A percentile compares a stretch with the other conserved stretches of the same genome.
Conservation (phyloP, 2,888 invertebrate genomes). For the Mellilla xanthometata region DNA sequence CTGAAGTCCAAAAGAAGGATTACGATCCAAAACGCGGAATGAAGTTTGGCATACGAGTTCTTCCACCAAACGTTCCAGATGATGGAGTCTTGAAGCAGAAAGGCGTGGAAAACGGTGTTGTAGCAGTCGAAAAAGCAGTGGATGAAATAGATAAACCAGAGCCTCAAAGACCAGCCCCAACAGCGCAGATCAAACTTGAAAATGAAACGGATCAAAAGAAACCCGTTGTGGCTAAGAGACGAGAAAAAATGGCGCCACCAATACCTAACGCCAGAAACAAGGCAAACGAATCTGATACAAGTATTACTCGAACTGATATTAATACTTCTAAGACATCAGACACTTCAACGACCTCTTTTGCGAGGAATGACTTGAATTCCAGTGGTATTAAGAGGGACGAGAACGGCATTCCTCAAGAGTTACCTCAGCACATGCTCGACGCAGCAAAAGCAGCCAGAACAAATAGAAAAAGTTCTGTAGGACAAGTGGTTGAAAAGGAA, state of each 20-base stretch:
- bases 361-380: conserved; percentile 76
- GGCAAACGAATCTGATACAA: conserved; percentile 62
- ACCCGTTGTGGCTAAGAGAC: conserved; percentile 78
- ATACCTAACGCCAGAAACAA: conserved; percentile 73
- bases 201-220: conserved; percentile 73
- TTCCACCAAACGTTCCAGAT: conserved; percentile 82
- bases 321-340: conserved; percentile 63
- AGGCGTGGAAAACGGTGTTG: conserved; percentile 65
- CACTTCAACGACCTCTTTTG: conserved; percentile 51
- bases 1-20: conserved; percentile 80
- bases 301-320: conserved; percentile 39
- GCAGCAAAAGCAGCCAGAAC: conserved; percentile 87
- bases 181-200: conserved; percentile 75
- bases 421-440: conserved; percentile 87
- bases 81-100: conserved; percentile 76
- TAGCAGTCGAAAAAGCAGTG: conserved; percentile 56
- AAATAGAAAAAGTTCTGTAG: conserved; percentile 83
- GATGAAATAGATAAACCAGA: conserved; percentile 73
- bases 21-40: conserved; percentile 81
- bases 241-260: conserved; percentile 76
- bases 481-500: conserved; percentile 58
- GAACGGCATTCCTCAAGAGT: conserved; percentile 86
- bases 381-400: conserved; percentile 84
- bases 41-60: conserved; percentile 87
- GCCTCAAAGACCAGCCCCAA: conserved; percentile 56